These are phyloP conservation scores for Enchytraeus crypticus DNA, from an alignment of 2,888 invertebrate species.

Conservation along the genomic window DNA sequence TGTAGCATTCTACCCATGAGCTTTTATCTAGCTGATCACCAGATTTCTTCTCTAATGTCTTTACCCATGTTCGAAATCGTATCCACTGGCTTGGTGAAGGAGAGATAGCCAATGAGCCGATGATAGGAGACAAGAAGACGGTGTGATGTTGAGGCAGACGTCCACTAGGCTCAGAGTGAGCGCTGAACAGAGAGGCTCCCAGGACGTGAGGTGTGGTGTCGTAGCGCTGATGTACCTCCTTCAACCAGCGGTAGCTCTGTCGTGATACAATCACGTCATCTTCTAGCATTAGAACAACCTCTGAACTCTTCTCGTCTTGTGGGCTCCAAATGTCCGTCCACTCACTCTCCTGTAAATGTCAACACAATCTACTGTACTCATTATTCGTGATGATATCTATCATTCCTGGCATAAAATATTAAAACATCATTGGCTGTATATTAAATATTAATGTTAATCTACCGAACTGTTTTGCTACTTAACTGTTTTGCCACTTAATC, in stretches of 20 bases:
- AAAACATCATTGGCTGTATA: no score
- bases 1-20: slow-evolving; percentile 16
- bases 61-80: slow-evolving; percentile 18
- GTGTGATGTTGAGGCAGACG: slow-evolving; percentile 5
- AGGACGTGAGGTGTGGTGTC: not conserved
- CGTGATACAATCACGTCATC: no score
- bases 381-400: no score
- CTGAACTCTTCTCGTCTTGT: no score
- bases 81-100: slow-evolving; percentile 16
- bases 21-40: slow-evolving; percentile 13
- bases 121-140: slow-evolving; percentile 10
- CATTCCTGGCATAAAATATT: no score
- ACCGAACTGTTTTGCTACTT: no score
- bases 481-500: no score
- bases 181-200: slow-evolving; percentile 3
- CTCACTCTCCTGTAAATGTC: no score
- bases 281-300: no score
- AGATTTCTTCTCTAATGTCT: not conserved
- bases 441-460: no score
- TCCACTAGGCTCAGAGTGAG: not conserved
- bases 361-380: no score
- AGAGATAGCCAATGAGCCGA: slow-evolving; percentile 22
- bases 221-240: slow-evolving; percentile 2
- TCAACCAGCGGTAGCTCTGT: slow-evolving; percentile 7
- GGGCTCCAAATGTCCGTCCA: no score